Evolutionary conservation across 2,113 vertebrate species (phyloP).

Genomic region (Micronisus gabar): DNA sequence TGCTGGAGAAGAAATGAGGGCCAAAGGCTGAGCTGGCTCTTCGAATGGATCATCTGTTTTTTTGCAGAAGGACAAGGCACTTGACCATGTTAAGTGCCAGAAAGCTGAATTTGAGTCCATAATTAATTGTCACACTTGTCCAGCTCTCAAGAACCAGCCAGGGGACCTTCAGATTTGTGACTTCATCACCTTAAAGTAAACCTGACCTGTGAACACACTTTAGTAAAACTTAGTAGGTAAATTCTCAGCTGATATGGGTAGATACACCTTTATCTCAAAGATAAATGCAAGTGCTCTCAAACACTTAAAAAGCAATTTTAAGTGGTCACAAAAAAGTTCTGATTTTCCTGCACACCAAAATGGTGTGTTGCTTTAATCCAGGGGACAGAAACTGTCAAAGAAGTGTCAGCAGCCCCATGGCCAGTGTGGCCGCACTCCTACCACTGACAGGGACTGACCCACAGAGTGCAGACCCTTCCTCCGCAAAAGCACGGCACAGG

Average conservation of each 20-base stretch:
- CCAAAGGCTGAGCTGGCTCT: background rate
- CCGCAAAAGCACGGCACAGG: rapidly evolving
- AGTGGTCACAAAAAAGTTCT: background rate
- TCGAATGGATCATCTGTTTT: background rate
- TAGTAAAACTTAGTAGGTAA: background rate
- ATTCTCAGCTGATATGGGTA: background rate
- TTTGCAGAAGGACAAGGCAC: background rate
- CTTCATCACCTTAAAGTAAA: background rate
- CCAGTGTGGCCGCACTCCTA: background rate
- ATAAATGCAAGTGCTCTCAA: background rate
- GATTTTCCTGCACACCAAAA: background rate
- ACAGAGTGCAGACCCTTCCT: background rate
- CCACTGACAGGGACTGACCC: too few species aligned
- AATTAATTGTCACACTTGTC: background rate
- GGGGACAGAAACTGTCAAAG: background rate
- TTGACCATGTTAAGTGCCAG: background rate
- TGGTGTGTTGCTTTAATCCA: background rate
- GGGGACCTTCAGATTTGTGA: background rate
- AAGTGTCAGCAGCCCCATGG: background rate
- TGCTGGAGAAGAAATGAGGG: background rate
- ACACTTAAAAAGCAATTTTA: background rate
- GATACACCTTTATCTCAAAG: background rate
- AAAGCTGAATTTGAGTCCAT: background rate
- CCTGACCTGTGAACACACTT: background rate
- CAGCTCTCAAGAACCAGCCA: background rate